These are phyloP conservation scores for Chalcis sispes DNA, from an alignment of 2,888 invertebrate species.

Conservation along the genomic window DNA sequence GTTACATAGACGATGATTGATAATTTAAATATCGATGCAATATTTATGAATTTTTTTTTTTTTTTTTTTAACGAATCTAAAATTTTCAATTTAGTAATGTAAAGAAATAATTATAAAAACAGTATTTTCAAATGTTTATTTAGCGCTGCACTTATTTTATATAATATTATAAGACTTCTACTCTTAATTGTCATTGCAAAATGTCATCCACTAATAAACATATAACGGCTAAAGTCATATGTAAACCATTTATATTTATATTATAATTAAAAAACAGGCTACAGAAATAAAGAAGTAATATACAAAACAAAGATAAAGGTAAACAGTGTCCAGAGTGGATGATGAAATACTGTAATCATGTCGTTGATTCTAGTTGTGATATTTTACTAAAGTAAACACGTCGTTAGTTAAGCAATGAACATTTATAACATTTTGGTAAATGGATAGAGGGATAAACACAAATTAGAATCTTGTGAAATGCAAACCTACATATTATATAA, in stretches of 20 bases:
- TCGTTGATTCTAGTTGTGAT: constrained; percentile 75
- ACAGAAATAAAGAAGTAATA: constrained; percentile 10
- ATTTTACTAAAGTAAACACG: constrained; percentile 70
- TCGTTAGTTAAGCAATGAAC: constrained; percentile 64
- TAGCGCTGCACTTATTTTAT: no score
- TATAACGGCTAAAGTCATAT: constrained; percentile 58
- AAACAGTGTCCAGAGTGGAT: constrained; percentile 54
- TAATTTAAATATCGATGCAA: constrained; percentile 4
- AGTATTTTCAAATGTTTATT: no score
- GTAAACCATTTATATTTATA: constrained; percentile 60
- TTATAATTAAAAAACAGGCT: constrained; percentile 46
- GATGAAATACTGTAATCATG: constrained; percentile 69
- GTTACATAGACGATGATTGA: not conserved
- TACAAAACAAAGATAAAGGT: constrained; percentile 54
- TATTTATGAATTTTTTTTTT: not conserved
- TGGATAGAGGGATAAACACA: constrained; percentile 55
- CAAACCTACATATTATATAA: constrained; percentile 30
- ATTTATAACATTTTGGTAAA: constrained; percentile 62
- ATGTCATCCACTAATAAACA: constrained; percentile 55
- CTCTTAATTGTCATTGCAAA: not conserved
- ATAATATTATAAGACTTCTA: no score
- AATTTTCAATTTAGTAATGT: not conserved
- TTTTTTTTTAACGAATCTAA: not conserved
- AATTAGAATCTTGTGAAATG: constrained; percentile 48
- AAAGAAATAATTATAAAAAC: not conserved